These are phyloP conservation scores for Adoxophyes honmai DNA, from an alignment of 1,140 invertebrate genomes.

Conservation along the genomic window DNA sequence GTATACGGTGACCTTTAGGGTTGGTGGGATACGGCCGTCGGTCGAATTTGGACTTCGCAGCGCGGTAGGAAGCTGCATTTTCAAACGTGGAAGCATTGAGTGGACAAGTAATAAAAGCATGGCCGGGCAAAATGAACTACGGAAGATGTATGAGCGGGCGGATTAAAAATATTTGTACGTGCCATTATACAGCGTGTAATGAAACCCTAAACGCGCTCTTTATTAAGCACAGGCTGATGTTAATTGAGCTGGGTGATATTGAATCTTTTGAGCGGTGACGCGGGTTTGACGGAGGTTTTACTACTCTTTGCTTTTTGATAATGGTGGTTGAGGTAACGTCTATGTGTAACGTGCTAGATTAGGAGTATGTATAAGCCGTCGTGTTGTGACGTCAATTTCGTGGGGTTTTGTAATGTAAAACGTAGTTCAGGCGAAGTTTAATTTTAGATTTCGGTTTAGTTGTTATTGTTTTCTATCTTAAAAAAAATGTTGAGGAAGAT, in stretches of 20 bases:
- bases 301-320: not conserved
- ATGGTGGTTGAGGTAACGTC: not conserved
- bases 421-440: too few species aligned
- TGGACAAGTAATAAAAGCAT: slow-evolving; percentile 54
- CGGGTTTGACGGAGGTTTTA: slow-evolving; percentile 42
- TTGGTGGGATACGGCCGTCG: slow-evolving; percentile 15
- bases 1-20: slow-evolving; percentile 10
- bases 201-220: slow-evolving; percentile 62
- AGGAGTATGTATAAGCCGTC: too few species aligned
- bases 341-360: too few species aligned
- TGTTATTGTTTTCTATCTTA: too few species aligned
- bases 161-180: slow-evolving; percentile 76
- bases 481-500: too few species aligned
- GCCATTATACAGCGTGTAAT: slow-evolving; percentile 72
- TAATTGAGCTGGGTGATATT: slow-evolving; percentile 62
- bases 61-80: not conserved
- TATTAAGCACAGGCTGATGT: slow-evolving; percentile 57
- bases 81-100: slow-evolving; percentile 1
- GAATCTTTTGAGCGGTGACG: slow-evolving; percentile 60
- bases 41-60: slow-evolving; percentile 2
- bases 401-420: too few species aligned
- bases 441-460: too few species aligned
- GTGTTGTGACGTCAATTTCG: too few species aligned
- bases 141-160: slow-evolving; percentile 69
- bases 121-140: slow-evolving; percentile 69